Evolutionary conservation across 2,113 vertebrate species (phyloP).

Genomic region (Fregetta grallaria): DNA sequence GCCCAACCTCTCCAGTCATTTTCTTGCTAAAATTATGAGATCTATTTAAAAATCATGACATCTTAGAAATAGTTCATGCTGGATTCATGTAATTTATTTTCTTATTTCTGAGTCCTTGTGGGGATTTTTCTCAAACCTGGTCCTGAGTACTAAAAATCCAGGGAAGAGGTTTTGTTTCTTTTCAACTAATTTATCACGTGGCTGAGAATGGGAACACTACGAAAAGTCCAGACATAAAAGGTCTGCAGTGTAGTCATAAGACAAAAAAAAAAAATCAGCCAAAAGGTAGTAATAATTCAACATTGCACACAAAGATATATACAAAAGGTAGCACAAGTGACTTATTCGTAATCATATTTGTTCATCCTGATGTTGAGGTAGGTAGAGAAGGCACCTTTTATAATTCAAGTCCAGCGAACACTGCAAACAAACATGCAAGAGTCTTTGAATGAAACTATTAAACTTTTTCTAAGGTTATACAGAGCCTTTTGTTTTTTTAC

Average conservation of each 20-base stretch:
- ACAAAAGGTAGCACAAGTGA: not conserved
- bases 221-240: not conserved
- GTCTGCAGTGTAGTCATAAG: not conserved
- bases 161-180: not conserved
- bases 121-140: not conserved
- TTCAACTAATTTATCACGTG: not conserved
- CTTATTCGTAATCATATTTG: not conserved
- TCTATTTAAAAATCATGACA: not conserved
- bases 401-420: not conserved
- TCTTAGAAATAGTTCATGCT: not conserved
- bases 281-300: not conserved
- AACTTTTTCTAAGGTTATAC: not conserved
- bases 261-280: not conserved
- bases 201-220: fast-evolving
- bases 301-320: not conserved
- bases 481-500: not conserved
- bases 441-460: not conserved
- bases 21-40: not conserved
- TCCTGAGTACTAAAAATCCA: not conserved
- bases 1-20: not conserved
- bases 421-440: not conserved
- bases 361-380: not conserved
- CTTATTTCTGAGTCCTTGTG: not conserved
- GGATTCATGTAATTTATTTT: not conserved
- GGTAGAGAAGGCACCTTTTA: not conserved